Conservation (phyloP, 2,797 vertebrate genomes). For the Dromococcyx pavoninus region DNA sequence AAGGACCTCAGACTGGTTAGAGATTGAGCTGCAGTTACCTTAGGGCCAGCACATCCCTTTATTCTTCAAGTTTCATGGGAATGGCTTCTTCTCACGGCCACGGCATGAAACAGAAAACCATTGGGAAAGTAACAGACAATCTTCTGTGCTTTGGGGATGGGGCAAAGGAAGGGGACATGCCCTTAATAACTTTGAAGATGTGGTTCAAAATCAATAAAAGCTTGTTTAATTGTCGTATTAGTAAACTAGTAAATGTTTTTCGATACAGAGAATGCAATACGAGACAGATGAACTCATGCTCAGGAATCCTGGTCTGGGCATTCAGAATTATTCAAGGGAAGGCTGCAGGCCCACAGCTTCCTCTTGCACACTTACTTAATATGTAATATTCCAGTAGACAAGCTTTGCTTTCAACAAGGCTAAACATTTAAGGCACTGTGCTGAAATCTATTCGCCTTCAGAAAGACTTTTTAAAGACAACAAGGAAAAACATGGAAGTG, state of each 20-base stretch:
- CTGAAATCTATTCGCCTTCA: neutral
- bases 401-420: neutral
- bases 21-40: neutral
- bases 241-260: neutral
- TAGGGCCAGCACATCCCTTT: neutral
- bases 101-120: neutral
- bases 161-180: accelerated
- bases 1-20: neutral
- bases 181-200: neutral
- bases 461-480: neutral
- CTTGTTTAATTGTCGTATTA: neutral
- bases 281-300: neutral
- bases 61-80: neutral
- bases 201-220: neutral
- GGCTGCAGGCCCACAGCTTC: neutral
- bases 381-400: neutral
- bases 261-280: neutral
- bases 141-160: neutral
- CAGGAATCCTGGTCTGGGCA: neutral
- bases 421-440: neutral
- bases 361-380: neutral
- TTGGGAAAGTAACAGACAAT: neutral
- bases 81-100: neutral
- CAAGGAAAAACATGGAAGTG: neutral
- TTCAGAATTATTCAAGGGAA: neutral